Percentiles rank a stretch among this genome's conserved stretches.
phyloP scores from a whole-genome alignment of 2,797 vertebrate genomes.

The Enteromius mattozi region DNA sequence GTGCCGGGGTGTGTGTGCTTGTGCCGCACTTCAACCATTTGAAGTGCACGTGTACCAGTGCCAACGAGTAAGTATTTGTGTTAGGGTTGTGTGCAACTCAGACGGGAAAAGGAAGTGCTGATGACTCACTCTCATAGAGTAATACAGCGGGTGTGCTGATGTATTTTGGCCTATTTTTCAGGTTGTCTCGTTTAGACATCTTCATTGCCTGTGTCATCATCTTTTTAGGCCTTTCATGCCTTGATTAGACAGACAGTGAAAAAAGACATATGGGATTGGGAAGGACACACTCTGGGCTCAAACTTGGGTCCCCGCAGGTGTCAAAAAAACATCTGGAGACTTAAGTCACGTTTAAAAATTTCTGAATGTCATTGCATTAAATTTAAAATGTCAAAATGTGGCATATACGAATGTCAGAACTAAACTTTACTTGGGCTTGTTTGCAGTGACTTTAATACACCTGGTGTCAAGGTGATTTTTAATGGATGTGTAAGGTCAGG shows the following conservation, averaged over 20 bases:
- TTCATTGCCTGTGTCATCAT: background rate
- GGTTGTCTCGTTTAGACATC: background rate
- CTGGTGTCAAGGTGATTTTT: background rate
- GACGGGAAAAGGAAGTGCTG: conserved; percentile 16
- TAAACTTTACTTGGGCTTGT: background rate
- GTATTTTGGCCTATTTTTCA: conserved; percentile 23
- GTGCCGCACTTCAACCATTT: background rate
- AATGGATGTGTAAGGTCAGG: background rate
- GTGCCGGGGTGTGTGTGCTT: background rate
- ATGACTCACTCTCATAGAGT: conserved; percentile 34
- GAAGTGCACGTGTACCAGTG: conserved; percentile 29
- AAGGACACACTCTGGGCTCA: background rate
- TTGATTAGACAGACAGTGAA: background rate
- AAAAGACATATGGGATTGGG: background rate
- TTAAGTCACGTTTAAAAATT: background rate
- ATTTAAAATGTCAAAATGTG: conserved; percentile 12
- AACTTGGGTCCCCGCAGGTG: background rate
- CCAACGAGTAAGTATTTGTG: conserved; percentile 19
- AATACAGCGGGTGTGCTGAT: background rate
- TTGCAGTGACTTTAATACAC: background rate
- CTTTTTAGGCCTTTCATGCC: background rate
- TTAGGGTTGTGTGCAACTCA: conserved; percentile 2
- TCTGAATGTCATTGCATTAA: background rate
- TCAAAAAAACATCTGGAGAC: background rate
- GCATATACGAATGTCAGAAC: background rate